Base-by-base conservation (phyloP, 1,140 invertebrate genomes). In the Aphaenogaster ashmeadi region DNA sequence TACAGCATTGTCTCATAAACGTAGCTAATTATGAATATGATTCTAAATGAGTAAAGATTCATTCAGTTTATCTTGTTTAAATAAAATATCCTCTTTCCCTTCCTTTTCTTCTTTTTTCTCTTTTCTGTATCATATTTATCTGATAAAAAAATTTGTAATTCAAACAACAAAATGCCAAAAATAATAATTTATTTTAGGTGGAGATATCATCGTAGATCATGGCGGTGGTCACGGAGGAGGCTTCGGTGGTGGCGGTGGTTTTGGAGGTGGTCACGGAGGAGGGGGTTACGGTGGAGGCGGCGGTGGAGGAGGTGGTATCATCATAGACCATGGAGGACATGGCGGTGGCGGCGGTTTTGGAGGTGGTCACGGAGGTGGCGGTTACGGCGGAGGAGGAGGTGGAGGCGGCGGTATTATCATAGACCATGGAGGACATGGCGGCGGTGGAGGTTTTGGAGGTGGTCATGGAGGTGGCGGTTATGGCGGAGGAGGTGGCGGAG, bases 271-370 rank as follows among this genome's bases (percentile, higher is more conserved):
- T 13, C 77, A 83, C 6, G 58, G 58, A 60, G 58, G 58, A 27
- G 58, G 27, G 3, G 18, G 7, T 11, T 27, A 27, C 1, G 58
- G 58, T 2, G 21, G 27, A 33, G 90, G 91, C 27, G 88, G 80
- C 44, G 86, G 85, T 13, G 75, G 89, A 5, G 78, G 78, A 1
- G 77, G 77, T 64, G 66, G 80, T 18, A 58, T 58, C 36, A 80
- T 80, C 18, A 84, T 88, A 66, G 78, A 64, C 13, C 88, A 74
- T 36, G 91, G 87, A 50, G 74, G 75, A 64, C 86, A 87, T 44
- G 87, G 88, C 18, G 81, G 79, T 4, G 86, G 90, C 18, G 79
- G 78, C 4, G 89, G 90, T 54, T 79, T 83, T 41, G 89, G 88
- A 60, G 83, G 84, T 36, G 87, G 87, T 13, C 60, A 64, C 6